These are phyloP conservation scores for Himalopsyche kuldschensis DNA, from an alignment of 2,888 invertebrate species.

Conservation along the genomic window DNA sequence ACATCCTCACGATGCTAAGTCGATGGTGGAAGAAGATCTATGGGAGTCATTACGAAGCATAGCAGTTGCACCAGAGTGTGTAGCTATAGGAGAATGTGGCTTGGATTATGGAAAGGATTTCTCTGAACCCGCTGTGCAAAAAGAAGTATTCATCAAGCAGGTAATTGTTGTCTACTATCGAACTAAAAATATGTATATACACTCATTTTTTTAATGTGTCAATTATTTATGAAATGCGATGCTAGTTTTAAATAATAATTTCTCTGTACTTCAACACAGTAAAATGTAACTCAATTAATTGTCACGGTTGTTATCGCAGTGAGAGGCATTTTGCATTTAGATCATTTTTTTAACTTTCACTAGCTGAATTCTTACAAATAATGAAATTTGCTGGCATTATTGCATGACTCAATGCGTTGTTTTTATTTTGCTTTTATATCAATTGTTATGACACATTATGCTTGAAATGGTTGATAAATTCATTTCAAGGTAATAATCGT, in stretches of 20 bases:
- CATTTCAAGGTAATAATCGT: background rate
- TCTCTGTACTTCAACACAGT: no score
- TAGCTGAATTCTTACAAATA: background rate
- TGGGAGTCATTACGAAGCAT: constrained; percentile 80
- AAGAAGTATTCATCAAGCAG: constrained; percentile 85
- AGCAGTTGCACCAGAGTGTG: constrained; percentile 83
- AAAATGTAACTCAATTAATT: no score
- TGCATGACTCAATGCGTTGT: background rate
- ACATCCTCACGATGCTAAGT: constrained; percentile 92
- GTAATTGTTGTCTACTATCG: constrained; percentile 47
- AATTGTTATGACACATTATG: background rate
- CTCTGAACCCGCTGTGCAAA: constrained; percentile 85
- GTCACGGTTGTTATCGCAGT: background rate
- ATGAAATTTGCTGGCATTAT: background rate
- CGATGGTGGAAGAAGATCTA: constrained; percentile 69
- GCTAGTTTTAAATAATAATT: no score
- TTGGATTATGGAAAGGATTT: constrained; percentile 93
- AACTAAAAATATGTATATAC: no score
- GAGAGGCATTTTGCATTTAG: background rate
- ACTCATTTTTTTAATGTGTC: no score
- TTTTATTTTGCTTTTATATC: background rate
- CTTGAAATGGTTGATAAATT: background rate
- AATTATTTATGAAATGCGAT: no score
- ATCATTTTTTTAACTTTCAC: background rate
- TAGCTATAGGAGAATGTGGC: constrained; percentile 92